Conservation (phyloP, 2,113 vertebrate genomes). For the Aptenodytes patagonicus region DNA sequence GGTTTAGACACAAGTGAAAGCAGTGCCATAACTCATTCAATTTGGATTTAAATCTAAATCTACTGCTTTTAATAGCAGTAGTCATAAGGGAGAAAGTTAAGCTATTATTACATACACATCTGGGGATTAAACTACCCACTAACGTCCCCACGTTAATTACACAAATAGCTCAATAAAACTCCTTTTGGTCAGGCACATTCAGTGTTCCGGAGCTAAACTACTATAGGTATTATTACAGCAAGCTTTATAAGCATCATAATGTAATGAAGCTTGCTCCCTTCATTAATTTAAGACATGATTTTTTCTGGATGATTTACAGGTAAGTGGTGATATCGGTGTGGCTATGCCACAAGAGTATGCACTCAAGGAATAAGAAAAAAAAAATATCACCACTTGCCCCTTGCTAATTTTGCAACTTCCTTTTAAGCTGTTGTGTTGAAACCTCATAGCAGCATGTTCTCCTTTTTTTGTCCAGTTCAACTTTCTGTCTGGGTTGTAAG, state of each 20-base stretch:
- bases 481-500: not conserved
- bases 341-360: not conserved
- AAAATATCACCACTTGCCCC: not conserved
- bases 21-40: not conserved
- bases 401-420: slow-evolving; percentile 41
- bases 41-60: slow-evolving; percentile 7
- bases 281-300: not conserved
- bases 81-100: not conserved
- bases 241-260: not conserved
- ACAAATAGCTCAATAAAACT: not conserved
- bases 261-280: not conserved
- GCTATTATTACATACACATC: not conserved
- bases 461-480: not conserved
- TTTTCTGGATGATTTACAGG: not conserved
- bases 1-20: not conserved
- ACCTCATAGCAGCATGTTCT: not conserved
- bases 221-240: not conserved
- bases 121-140: not conserved
- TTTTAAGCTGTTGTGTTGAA: not conserved
- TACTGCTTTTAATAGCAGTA: not conserved
- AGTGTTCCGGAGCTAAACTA: not conserved
- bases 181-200: not conserved
- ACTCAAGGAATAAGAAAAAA: not conserved
- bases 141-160: not conserved
- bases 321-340: not conserved